These are phyloP conservation scores for Malurus splendens DNA, from an alignment of 2,797 vertebrate genomes.

Conservation along the genomic window DNA sequence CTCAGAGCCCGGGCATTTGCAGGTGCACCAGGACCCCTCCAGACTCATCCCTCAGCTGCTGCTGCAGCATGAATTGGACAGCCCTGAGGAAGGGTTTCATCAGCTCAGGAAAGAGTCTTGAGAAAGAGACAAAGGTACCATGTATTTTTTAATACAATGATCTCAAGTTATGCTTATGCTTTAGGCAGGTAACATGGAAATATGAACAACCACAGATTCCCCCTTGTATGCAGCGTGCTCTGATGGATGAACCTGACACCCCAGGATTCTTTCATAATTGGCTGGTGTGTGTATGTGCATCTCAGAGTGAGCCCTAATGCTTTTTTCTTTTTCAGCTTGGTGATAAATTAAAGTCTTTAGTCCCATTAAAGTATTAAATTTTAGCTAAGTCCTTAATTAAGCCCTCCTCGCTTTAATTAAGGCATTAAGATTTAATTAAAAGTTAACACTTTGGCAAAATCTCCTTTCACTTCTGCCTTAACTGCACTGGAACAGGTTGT, in stretches of 20 bases:
- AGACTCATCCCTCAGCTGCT: background rate
- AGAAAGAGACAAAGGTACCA: background rate
- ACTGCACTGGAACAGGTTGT: background rate
- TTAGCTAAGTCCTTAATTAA: constrained; percentile 66
- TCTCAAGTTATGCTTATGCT: background rate
- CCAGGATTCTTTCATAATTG: constrained; percentile 44
- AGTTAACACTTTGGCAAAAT: constrained; percentile 52
- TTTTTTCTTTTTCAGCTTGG: constrained; percentile 2
- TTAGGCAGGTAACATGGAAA: background rate
- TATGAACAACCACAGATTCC: background rate
- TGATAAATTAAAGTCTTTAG: constrained; percentile 65
- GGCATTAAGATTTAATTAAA: constrained; percentile 57
- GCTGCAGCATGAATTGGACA: background rate
- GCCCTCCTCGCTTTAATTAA: constrained; percentile 54
- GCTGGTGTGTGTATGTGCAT: background rate
- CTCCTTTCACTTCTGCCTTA: background rate
- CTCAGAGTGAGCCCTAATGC: background rate
- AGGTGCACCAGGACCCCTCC: background rate
- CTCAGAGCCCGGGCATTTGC: background rate
- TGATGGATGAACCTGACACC: constrained; percentile 9
- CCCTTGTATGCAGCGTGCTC: background rate
- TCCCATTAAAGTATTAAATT: constrained; percentile 70
- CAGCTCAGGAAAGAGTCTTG: background rate
- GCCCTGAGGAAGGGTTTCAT: background rate
- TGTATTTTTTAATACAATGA: background rate